Percentiles rank a stretch among this genome's conserved stretches.
Conservation (phyloP, 2,888 invertebrate species). For the Trissolcus japonicus region DNA sequence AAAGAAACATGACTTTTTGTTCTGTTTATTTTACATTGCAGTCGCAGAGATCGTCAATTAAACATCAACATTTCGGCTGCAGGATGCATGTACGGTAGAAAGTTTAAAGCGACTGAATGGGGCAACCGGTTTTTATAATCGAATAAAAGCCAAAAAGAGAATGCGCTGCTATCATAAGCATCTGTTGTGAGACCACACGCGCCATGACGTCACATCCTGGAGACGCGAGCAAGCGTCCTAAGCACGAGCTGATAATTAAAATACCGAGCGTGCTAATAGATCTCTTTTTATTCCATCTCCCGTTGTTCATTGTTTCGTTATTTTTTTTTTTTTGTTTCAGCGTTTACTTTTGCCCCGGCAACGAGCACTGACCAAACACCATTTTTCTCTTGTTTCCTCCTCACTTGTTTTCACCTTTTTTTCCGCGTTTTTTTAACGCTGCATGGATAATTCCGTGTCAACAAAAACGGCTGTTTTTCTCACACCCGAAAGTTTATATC, state of each 20-base stretch:
- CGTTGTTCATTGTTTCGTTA: constrained; percentile 26
- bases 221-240: constrained; percentile 47
- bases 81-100: constrained; percentile 22
- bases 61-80: constrained; percentile 15
- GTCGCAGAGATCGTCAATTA: constrained; percentile 28
- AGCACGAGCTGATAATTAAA: constrained; percentile 56
- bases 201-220: constrained; percentile 60
- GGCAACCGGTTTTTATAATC: constrained; percentile 50
- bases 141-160: constrained; percentile 56
- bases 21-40: neutral
- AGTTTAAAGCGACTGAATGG: constrained; percentile 47
- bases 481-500: constrained; percentile 43
- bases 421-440: constrained; percentile 7
- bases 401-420: constrained; percentile 5
- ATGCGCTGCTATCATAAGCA: constrained; percentile 56
- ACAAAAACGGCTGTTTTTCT: constrained; percentile 12
- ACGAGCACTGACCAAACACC: constrained; percentile 29
- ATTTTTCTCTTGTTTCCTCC: constrained; percentile 10
- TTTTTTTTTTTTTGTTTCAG: constrained; percentile 21
- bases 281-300: constrained; percentile 40
- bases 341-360: constrained; percentile 34
- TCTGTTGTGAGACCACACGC: constrained; percentile 58
- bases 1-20: neutral
- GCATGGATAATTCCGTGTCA: constrained; percentile 15
- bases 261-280: constrained; percentile 55